These are phyloP conservation scores for Drosophila subquinaria DNA, from an alignment of 2,888 invertebrate species.

Conservation along the genomic window DNA sequence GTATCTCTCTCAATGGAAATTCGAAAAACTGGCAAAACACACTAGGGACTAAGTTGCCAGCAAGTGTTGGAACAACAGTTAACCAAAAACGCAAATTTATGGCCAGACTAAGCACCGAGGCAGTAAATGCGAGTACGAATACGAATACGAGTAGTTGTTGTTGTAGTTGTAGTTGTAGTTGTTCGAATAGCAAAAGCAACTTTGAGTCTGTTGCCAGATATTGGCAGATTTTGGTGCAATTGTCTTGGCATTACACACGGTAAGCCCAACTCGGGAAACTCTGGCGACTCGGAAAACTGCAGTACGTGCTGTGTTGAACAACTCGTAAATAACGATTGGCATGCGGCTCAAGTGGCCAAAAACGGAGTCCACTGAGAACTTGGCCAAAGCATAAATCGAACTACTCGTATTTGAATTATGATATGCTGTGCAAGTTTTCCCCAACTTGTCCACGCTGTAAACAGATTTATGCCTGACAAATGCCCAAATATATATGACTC, in stretches of 20 bases:
- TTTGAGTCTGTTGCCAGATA: slow-evolving; percentile 23
- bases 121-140: slow-evolving; percentile 16
- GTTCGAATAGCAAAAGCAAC: background rate
- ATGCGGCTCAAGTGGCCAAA: slow-evolving; percentile 61
- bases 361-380: slow-evolving; percentile 6
- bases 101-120: slow-evolving; percentile 48
- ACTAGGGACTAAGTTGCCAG: slow-evolving; percentile 33
- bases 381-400: slow-evolving; percentile 59
- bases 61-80: slow-evolving; percentile 49
- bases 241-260: slow-evolving; percentile 62
- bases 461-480: slow-evolving; percentile 61
- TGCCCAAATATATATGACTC: slow-evolving; percentile 51
- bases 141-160: too few relatives aligned
- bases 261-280: background rate
- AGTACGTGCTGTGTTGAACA: slow-evolving; percentile 55
- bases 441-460: slow-evolving; percentile 27
- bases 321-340: slow-evolving; percentile 73
- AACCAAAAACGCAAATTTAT: slow-evolving; percentile 75
- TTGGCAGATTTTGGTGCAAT: slow-evolving; percentile 48
- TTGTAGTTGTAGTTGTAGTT: background rate
- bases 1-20: slow-evolving; percentile 51
- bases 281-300: slow-evolving; percentile 7
- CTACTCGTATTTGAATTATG: slow-evolving; percentile 62
- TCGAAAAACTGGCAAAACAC: slow-evolving; percentile 40
- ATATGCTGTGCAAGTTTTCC: slow-evolving; percentile 27